Conservation (phyloP, 2,113 vertebrate genomes). For the Atherinomorus stipes region DNA sequence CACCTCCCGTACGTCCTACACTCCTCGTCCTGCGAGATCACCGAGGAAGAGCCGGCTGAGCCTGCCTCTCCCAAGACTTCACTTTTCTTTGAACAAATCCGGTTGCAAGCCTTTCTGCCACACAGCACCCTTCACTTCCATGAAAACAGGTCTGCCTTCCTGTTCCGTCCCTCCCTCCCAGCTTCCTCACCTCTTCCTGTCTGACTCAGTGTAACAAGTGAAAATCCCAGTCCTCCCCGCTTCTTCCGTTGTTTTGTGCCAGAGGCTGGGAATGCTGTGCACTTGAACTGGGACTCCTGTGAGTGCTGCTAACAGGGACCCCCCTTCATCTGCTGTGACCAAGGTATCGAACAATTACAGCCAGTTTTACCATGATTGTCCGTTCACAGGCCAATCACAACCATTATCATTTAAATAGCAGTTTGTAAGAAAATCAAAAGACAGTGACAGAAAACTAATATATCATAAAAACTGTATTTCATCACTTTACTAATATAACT, state of each 20-base stretch:
- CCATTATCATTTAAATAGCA: not conserved
- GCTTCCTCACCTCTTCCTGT: constrained; percentile 77
- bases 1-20: constrained; percentile 4
- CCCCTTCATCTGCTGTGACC: not conserved
- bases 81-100: constrained; percentile 11
- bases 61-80: constrained; percentile 17
- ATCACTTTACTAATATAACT: no score
- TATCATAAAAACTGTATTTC: no score
- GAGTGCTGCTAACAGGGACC: not conserved
- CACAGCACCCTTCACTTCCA: constrained; percentile 44
- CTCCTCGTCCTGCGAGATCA: not conserved
- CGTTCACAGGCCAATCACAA: not conserved
- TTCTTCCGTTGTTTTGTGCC: constrained; percentile 46
- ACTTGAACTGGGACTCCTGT: not conserved
- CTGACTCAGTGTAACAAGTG: constrained; percentile 66
- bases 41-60: not conserved
- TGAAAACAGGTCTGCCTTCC: constrained; percentile 55
- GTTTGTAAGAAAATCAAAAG: no score
- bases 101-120: constrained; percentile 11
- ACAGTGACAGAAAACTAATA: no score
- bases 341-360: not conserved
- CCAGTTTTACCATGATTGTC: not conserved
- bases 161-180: constrained; percentile 64
- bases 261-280: constrained; percentile 41
- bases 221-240: constrained; percentile 42